Evolutionary conservation across 2,888 invertebrate species (phyloP).

Genomic region (Augochlorella aurata): DNA sequence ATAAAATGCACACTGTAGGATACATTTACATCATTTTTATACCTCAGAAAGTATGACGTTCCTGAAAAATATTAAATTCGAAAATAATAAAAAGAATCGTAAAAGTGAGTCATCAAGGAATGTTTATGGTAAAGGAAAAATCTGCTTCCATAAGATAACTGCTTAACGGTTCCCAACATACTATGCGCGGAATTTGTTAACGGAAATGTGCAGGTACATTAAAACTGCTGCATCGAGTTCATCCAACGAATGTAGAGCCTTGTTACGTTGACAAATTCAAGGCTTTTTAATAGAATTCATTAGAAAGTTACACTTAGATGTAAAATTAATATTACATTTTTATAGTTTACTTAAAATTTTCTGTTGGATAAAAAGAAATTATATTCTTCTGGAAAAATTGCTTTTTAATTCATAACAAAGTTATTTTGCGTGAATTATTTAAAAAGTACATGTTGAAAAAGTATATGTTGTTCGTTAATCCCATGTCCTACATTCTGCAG

Average conservation of each 20-base stretch:
- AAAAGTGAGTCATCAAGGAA: background rate
- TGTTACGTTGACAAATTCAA: background rate
- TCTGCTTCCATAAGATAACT: background rate
- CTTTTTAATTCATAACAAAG: background rate
- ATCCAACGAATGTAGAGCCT: constrained; percentile 5
- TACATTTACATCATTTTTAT: too few species aligned
- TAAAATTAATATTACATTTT: background rate
- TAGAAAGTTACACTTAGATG: background rate
- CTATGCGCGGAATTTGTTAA: background rate
- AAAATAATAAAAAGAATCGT: background rate
- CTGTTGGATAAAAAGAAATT: background rate
- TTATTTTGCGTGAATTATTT: background rate
- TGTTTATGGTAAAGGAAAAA: background rate
- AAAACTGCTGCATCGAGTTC: too few species aligned
- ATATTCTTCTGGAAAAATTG: background rate
- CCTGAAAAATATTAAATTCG: background rate
- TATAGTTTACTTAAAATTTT: background rate
- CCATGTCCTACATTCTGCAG: background rate
- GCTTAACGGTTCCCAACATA: constrained; percentile 3
- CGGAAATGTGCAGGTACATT: background rate
- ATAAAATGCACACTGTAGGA: too few species aligned
- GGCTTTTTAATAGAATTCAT: too few species aligned
- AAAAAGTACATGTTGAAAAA: background rate
- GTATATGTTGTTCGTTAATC: background rate
- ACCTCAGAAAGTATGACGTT: background rate